Base-by-base conservation (phyloP, 2,113 vertebrate genomes). In the Cranoglanis bouderius region DNA sequence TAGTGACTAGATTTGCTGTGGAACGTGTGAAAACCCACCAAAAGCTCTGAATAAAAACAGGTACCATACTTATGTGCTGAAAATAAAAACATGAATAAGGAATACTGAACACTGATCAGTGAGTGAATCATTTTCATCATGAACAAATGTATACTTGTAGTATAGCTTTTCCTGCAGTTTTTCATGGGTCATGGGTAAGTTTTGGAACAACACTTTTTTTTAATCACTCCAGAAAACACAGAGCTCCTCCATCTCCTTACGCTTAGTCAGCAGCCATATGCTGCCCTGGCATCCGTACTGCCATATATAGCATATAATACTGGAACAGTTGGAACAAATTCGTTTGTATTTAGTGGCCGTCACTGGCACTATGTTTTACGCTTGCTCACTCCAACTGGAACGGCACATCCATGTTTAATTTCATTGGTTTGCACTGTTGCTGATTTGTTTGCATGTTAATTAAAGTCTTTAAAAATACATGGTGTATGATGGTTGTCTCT, bases 381-480 rank as follows among this genome's bases (percentile, higher is more conserved):
- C 21, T 63, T 51, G 10, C 59, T 63, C 46, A 70, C 61, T 61
- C 14, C 35, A 59, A 53, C 49, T 72, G 16, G 49, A 84, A 86
- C 81, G 43, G 35, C 53, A 74, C 84, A 88, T 26, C 70, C 29
- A 35, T 85, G 53, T 35, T 84, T 87, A 53, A 85, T 80, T 74
- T 82, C 38, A 88, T 59, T 84, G 74, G 49, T 70, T 74, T 75
- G 72, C 81, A 70, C 72, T 77, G 55, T 88, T 72, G 88, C 59
- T 53, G 32, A 65, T 81, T 86, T 0, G 85, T 90, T 88, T 90
- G 88, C 87, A 88, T 91, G 84, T 84, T 88, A 91, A 90, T 90
- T 87, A 67, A 88, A 87, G 63, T 55, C 35, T 32, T 87, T 90
- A 86, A 88, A 14, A 5, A 26, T 78, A 51, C 26, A 78, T 51